Base-by-base conservation (phyloP, 2,797 vertebrate species). In the Sebastes wilsoni region DNA sequence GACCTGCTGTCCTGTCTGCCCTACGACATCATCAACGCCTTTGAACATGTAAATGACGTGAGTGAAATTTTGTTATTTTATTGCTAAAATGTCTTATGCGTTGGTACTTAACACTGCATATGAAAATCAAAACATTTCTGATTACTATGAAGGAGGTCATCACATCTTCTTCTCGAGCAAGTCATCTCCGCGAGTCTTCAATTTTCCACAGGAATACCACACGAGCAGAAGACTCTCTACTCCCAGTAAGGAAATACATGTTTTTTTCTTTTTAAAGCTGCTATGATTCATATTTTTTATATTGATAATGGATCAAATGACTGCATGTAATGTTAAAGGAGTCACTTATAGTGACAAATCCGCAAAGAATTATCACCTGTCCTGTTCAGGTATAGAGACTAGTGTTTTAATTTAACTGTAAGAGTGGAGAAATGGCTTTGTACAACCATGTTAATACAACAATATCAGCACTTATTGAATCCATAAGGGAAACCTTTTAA, bases 21-120 rank as follows among this genome's bases (percentile, higher is more conserved):
- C 58, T 99, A 99, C 54, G 98, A 99, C 92, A 97, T 99, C 96
- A 99, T 99, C 96, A 99, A 99, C 83, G 97, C 97, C 92, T 99
- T 99, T 82, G 98, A 99, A 93, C 96, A 99, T 3, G 97, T 98
- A 22, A 96, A 99, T 58, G 98, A 99, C 96, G 98, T 98, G 93
- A 82, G 79, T 18, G 5, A 25, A 34, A 16, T n/a, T 54, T 12
- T 52, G 30, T 36, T 25, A 0, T 36, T 62, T 34, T 38, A 25
- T 52, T 46, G 20, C 6, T 59, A 6, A 46, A 66, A 68, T 59
- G 6, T 2, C 9, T 5, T 5, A 36, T 2, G 5, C 5, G 46
- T 64, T 4, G n/a, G 3, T 67, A 20, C 10, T 38, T 38, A 38
- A 58, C 12, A 5, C 14, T 36, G 3, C 8, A 34, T 6, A 2